Percentiles rank a stretch among this genome's conserved stretches.
These are phyloP conservation scores for Metopolophium dirhodum DNA, from an alignment of 1,140 invertebrate genomes.

Conservation along the genomic window DNA sequence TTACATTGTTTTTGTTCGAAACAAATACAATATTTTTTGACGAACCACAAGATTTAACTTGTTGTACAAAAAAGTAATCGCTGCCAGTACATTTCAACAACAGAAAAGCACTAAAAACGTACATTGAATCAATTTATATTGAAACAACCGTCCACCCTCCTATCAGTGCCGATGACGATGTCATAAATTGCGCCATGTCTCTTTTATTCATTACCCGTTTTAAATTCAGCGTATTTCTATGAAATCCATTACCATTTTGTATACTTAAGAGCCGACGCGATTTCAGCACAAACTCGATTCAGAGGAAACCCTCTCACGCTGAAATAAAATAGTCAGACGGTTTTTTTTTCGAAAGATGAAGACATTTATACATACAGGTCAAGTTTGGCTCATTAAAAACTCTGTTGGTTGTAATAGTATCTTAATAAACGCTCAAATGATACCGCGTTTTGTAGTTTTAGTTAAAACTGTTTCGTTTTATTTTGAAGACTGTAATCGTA, in stretches of 20 bases:
- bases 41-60: too few relatives aligned
- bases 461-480: neutral
- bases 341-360: too few relatives aligned
- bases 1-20: neutral
- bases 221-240: neutral
- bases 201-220: neutral
- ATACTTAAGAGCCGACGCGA: too few relatives aligned
- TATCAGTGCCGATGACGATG: neutral
- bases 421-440: neutral
- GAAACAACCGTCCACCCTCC: neutral
- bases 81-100: neutral
- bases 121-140: neutral
- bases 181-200: neutral
- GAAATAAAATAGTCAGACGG: too few relatives aligned
- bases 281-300: neutral
- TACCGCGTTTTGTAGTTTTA: neutral
- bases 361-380: too few relatives aligned
- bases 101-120: neutral
- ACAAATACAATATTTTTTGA: neutral
- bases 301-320: too few relatives aligned
- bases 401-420: neutral
- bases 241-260: neutral
- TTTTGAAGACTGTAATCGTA: neutral
- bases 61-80: too few relatives aligned
- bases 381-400: neutral